These are phyloP conservation scores for Drosophila persimilis DNA, from an alignment of 1,140 invertebrate genomes.

Conservation along the genomic window DNA sequence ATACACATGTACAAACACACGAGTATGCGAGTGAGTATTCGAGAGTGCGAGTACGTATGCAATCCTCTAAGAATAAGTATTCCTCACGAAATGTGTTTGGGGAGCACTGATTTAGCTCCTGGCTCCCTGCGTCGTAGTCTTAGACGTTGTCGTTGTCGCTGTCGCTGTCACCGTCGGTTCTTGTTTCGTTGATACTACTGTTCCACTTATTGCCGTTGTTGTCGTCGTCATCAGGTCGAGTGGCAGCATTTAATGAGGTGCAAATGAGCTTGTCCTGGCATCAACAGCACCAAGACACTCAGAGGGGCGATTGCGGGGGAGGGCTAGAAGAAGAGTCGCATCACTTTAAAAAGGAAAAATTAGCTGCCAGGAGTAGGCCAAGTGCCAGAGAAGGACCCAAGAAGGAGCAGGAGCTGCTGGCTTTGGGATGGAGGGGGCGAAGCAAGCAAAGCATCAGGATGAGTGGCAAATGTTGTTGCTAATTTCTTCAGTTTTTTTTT, in stretches of 20 bases:
- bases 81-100: slow-evolving; percentile 22
- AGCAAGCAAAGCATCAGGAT: slow-evolving; percentile 9
- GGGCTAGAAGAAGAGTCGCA: slow-evolving; percentile 48
- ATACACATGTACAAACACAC: slow-evolving; percentile 3
- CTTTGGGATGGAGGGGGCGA: no score
- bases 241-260: slow-evolving; percentile 82
- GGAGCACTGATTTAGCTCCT: slow-evolving; percentile 49
- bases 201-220: slow-evolving; percentile 40
- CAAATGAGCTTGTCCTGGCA: slow-evolving; percentile 79
- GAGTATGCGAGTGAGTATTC: background rate
- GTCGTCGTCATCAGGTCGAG: slow-evolving; percentile 69
- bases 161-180: slow-evolving; percentile 18
- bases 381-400: slow-evolving; percentile 57
- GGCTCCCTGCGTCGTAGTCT: background rate
- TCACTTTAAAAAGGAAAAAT: slow-evolving; percentile 75
- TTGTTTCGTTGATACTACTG: slow-evolving; percentile 10
- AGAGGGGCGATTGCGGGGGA: slow-evolving; percentile 10
- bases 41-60: background rate
- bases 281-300: slow-evolving; percentile 25
- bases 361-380: slow-evolving; percentile 78
- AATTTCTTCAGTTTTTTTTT: slow-evolving; percentile 63
- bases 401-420: slow-evolving; percentile 4
- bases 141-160: background rate
- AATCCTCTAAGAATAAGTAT: slow-evolving; percentile 11
- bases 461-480: slow-evolving; percentile 77